A percentile compares a stretch with the other conserved stretches of the same genome.
Evolutionary conservation across 2,113 vertebrate genomes (phyloP).

Genomic region (Maccullochella peelii): DNA sequence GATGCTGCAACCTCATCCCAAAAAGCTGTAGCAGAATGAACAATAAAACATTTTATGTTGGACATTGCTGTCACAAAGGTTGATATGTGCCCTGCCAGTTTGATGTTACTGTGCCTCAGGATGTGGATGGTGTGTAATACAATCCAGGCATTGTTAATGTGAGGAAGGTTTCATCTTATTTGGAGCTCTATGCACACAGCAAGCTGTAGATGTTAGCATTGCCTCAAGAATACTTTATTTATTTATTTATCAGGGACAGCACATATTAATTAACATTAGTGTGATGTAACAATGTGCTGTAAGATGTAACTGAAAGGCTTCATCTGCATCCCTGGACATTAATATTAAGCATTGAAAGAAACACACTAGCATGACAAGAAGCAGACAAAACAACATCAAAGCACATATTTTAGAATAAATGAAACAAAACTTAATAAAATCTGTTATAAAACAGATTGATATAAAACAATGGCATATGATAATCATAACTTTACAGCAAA

Average conservation of each 20-base stretch:
- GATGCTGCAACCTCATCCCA: not conserved
- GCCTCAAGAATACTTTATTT: not conserved
- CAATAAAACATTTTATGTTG: constrained; percentile 19
- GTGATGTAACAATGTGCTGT: not conserved
- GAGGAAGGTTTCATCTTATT: not conserved
- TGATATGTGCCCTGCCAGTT: not conserved
- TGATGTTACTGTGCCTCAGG: not conserved
- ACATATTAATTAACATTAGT: not conserved
- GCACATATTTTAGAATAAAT: not conserved
- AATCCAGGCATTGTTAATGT: not conserved
- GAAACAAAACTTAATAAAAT: not conserved
- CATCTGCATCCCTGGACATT: not conserved
- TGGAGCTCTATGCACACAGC: not conserved
- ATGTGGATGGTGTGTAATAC: not conserved
- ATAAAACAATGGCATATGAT: not conserved
- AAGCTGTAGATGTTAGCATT: not conserved
- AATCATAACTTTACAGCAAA: not conserved
- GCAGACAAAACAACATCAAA: not conserved
- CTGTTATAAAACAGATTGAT: not conserved
- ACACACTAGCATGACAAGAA: not conserved
- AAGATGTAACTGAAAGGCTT: not conserved
- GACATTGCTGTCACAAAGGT: not conserved
- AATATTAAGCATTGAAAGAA: not conserved
- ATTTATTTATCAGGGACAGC: not conserved
- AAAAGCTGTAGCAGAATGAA: not conserved